Base-by-base conservation (phyloP, 2,113 vertebrate species). In the Eptesicus fuscus region DNA sequence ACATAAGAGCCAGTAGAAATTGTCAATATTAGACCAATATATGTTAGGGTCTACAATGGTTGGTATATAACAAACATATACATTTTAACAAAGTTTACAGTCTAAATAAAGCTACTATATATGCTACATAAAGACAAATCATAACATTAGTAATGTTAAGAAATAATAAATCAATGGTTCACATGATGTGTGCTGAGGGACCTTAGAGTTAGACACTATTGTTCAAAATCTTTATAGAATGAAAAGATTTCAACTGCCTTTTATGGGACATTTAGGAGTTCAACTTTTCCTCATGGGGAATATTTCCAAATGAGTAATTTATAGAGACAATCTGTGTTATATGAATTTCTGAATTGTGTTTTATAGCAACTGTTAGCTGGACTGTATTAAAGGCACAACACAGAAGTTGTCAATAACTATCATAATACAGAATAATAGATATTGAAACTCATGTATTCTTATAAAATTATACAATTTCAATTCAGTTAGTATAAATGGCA, bases 401-500 rank as follows among this genome's bases (percentile, higher is more conserved):
- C 17, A 56, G 12, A 56, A 32, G 11, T 70, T 83, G 65, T 84
- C 47, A 92, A 77, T 42, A 25, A 35, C 12, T 63, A 56, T 40
- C 42, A 83, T 25, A 83, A 82, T n/a, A 74, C 9, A 12, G 13
- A 79, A 80, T 35, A 88, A 80, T 20, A 80, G 7, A 32, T 71
- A 73, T 12, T 65, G 51, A n/a, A 91, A 22, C 17, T 80, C 22
- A 82, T 42, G 16, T 23, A 61, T 61, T 90, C 76, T 35, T n/a
- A 47, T 63, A 67, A 95, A 92, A 59, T 49, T 78, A 71, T 59
- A 84, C 80, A 79, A 63, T 69, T 84, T 78, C 5, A 61, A 77
- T 90, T 80, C 14, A 83, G 69, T 73, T 92, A 90, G 22, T 87
- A 35, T 70, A 83, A 90, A 76, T 84, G 35, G 17, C 79, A 88